Percentiles rank a stretch among this genome's conserved stretches.
These are phyloP conservation scores for Hippocampus mohnikei DNA, from an alignment of 2,113 vertebrate species.

Conservation along the genomic window DNA sequence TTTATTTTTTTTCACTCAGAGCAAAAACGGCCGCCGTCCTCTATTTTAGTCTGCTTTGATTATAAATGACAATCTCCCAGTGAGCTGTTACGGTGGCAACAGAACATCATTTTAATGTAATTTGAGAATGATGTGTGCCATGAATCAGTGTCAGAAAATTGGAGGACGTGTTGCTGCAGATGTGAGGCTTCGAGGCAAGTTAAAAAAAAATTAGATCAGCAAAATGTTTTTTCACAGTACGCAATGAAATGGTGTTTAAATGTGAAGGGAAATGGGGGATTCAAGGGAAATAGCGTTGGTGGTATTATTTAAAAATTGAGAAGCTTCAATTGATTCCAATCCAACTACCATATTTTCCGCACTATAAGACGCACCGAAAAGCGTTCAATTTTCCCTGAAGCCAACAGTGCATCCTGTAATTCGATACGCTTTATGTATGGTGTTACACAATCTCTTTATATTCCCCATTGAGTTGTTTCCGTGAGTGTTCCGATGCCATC, in stretches of 20 bases:
- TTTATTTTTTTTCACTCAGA: not conserved
- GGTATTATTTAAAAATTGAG: not conserved
- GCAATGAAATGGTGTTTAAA: not conserved
- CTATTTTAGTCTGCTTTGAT: conserved; percentile 9
- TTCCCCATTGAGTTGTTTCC: too few relatives aligned
- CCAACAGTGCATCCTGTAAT: too few relatives aligned
- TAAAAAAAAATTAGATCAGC: not conserved
- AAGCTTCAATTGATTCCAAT: too few relatives aligned
- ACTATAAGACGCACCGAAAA: too few relatives aligned
- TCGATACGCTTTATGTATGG: too few relatives aligned
- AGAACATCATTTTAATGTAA: conserved; percentile 18
- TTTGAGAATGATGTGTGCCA: conserved; percentile 20
- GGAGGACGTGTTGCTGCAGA: not conserved
- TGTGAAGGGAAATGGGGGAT: not conserved
- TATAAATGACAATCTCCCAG: conserved; percentile 9
- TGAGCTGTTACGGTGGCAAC: conserved; percentile 8
- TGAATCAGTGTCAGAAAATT: conserved; percentile 6
- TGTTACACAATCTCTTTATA: too few relatives aligned
- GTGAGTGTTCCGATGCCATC: too few relatives aligned
- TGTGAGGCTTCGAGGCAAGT: not conserved
- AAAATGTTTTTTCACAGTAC: not conserved
- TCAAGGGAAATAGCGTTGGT: not conserved
- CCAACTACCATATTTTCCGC: too few relatives aligned
- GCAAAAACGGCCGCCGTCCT: not conserved
- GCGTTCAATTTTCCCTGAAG: too few relatives aligned